phyloP scores from a whole-genome alignment of 2,113 vertebrate genomes.

The Caranx ignobilis region DNA sequence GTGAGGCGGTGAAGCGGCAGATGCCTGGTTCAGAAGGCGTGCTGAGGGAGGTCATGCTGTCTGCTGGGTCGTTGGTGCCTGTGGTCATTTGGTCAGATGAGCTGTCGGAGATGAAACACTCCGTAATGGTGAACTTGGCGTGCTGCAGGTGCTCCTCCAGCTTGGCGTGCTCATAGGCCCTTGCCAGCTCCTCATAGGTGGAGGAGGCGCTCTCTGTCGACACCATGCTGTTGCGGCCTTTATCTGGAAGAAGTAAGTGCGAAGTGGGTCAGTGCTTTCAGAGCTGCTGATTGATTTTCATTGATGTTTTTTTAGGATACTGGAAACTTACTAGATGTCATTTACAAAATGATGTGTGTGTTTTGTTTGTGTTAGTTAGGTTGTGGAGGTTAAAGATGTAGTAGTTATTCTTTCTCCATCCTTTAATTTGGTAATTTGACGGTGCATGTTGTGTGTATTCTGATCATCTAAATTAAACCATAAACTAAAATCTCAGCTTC shows the following conservation, averaged over 20 bases:
- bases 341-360: background rate
- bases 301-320: background rate
- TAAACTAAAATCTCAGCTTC: background rate
- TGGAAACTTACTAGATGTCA: background rate
- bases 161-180: conserved; percentile 96
- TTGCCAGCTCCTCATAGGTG: conserved; percentile 95
- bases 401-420: too few relatives aligned
- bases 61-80: conserved; percentile 93
- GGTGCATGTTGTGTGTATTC: background rate
- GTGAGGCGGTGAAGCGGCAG: conserved; percentile 83
- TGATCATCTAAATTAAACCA: background rate
- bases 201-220: conserved; percentile 96
- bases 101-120: conserved; percentile 98
- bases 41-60: conserved; percentile 96
- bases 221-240: conserved; percentile 99
- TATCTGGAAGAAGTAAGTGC: conserved; percentile 81
- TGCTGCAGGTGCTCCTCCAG: conserved; percentile 97
- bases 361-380: background rate
- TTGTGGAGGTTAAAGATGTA: too few relatives aligned
- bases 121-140: conserved; percentile 97
- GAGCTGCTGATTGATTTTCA: too few relatives aligned
- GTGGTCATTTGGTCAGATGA: conserved; percentile 98
- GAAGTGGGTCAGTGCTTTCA: background rate
- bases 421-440: background rate
- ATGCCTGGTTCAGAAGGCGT: conserved; percentile 82